phyloP scores from a whole-genome alignment of 2,888 invertebrate genomes.

The Acleris emargana region DNA sequence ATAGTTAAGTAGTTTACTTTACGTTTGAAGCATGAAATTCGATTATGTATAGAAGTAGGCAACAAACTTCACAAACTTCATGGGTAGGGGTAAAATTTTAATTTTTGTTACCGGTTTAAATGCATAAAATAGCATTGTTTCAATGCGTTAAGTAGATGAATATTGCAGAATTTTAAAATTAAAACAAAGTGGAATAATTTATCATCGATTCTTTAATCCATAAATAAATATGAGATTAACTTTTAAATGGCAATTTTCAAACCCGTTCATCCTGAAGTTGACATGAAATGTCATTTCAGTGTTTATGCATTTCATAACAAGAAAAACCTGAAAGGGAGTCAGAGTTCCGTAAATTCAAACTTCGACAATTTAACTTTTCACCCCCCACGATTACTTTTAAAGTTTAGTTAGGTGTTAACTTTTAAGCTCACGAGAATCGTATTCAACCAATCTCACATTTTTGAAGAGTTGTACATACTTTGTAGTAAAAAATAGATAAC shows the following conservation, averaged over 20 bases:
- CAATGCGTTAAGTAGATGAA: background rate
- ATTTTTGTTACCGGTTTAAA: no score
- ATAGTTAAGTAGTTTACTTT: no score
- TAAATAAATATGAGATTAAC: background rate
- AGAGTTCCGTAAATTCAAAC: constrained; percentile 62
- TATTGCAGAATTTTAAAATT: background rate
- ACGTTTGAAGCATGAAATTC: background rate
- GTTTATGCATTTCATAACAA: constrained; percentile 54
- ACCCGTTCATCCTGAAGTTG: constrained; percentile 27
- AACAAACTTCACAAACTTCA: no score
- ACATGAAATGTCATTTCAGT: constrained; percentile 47
- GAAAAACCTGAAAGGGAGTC: constrained; percentile 48
- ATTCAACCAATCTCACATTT: background rate
- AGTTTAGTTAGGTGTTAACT: constrained; percentile 50
- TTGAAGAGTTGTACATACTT: background rate
- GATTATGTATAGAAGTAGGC: no score
- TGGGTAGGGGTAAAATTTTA: no score
- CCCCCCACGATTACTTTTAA: constrained; percentile 57
- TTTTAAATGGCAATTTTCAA: background rate
- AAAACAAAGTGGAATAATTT: background rate
- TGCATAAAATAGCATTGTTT: background rate
- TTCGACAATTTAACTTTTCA: constrained; percentile 76
- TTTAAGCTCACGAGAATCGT: constrained; percentile 42
- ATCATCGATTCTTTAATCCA: no score
- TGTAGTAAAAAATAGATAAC: no score